phyloP scores from a whole-genome alignment of 2,113 vertebrate species.

The Polypterus bichir region DNA sequence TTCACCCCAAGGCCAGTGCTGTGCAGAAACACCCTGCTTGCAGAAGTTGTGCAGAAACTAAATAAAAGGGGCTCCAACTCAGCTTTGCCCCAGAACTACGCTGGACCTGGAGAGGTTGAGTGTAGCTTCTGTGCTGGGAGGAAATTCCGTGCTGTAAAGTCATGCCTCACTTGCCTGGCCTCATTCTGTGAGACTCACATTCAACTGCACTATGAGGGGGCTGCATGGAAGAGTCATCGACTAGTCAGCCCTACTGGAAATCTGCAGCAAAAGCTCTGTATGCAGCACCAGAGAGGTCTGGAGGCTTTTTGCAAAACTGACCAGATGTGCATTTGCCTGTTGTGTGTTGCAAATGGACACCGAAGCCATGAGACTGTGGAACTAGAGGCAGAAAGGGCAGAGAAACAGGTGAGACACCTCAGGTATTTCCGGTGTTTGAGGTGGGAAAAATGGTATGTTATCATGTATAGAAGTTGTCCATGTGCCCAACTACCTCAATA shows the following conservation, averaged over 20 bases:
- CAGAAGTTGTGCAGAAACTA: not conserved
- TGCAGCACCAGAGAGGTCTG: constrained; percentile 11
- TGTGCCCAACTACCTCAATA: too few species aligned
- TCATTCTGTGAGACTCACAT: constrained; percentile 32
- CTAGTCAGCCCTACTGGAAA: constrained; percentile 5
- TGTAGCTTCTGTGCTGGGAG: not conserved
- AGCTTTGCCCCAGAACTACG: not conserved
- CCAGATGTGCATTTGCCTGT: constrained; percentile 12
- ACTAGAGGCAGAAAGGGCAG: not conserved
- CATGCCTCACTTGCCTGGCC: constrained; percentile 30
- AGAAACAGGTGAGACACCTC: constrained; percentile 1
- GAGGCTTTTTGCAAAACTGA: constrained; percentile 19
- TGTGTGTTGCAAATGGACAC: constrained; percentile 10
- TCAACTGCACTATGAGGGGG: constrained; percentile 8
- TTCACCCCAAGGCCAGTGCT: constrained; percentile 42
- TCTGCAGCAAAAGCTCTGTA: constrained; percentile 2
- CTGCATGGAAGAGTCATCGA: constrained; percentile 13
- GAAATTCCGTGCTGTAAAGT: constrained; percentile 18
- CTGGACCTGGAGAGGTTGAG: not conserved
- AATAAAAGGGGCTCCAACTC: constrained; percentile 47
- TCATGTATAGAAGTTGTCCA: too few species aligned
- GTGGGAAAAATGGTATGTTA: too few species aligned
- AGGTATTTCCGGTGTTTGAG: too few species aligned
- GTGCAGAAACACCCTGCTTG: constrained; percentile 49
- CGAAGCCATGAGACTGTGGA: constrained; percentile 6